Base-by-base conservation (phyloP, 2,113 vertebrate genomes). In the Tilapia sparmanii region DNA sequence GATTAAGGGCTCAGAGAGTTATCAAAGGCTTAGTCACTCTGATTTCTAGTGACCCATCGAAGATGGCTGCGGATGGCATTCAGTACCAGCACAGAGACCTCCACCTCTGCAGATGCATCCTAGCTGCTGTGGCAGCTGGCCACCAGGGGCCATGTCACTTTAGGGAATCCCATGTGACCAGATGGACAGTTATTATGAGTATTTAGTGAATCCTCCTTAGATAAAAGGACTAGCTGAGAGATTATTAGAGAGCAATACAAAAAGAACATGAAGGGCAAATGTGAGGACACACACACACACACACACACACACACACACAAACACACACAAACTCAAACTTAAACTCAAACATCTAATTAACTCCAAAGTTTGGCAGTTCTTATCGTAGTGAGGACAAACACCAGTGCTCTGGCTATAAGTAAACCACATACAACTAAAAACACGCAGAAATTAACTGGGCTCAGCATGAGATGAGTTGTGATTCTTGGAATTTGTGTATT, bases 1-100 rank as follows among this genome's bases (percentile, higher is more conserved):
- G 96, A 97, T 96, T 96, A 96, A 92, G 68, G 91, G 96, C 89
- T 97, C 95, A 96, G 85, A 87, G 93, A 94, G 94, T 95, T 96
- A 96, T 96, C 96, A 96, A 95, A 95, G 90, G 96, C 94, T 96
- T 95, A 96, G 93, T 95, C 68, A 11, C 91, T 95, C 78, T 89
- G 87, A 95, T 95, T 95, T 93, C 92, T 86, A 84, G 89, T 93
- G 94, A 95, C 91, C 95, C 71, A n/a, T 63, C 68, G 63, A 80
- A 86, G 93, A 93, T 79, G 90, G 85, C 91, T 91, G 90, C 90
- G 42, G 68, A 73, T 73, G 81, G 94, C 76, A 81, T 83, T 92
- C 84, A 90, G 87, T 92, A 92, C 90, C 87, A 92, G 81, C 66
- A 8, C 11, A 2, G 82, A 86, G 86, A 88, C 86, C 85, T 91